Evolutionary conservation across 2,113 vertebrate genomes (phyloP).

Genomic region (Odobenus rosmarus): DNA sequence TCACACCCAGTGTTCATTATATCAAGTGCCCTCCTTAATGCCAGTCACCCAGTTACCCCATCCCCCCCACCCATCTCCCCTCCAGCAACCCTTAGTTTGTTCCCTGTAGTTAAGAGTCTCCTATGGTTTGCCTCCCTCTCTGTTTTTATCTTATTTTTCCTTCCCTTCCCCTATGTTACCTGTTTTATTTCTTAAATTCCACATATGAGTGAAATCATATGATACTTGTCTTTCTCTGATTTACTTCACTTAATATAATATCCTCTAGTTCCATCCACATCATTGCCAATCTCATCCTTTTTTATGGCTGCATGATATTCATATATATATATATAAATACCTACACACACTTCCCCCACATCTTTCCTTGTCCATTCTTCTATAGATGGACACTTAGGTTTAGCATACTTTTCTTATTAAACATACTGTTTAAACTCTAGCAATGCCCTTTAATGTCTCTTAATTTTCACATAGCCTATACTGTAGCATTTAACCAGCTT

Average conservation of each 20-base stretch:
- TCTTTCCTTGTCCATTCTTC: background rate
- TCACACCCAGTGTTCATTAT: background rate
- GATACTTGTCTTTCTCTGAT: background rate
- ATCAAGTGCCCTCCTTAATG: background rate
- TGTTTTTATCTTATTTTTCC: background rate
- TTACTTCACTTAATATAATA: background rate
- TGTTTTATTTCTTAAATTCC: background rate
- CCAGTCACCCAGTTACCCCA: background rate
- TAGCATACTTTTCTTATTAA: slow-evolving; percentile 28
- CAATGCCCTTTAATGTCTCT: slow-evolving; percentile 14
- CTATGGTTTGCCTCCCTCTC: background rate
- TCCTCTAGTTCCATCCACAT: background rate
- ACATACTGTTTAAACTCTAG: slow-evolving; percentile 24
- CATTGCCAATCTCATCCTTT: background rate
- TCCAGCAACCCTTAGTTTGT: background rate
- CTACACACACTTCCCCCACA: background rate
- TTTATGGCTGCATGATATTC: background rate
- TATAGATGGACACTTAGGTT: background rate
- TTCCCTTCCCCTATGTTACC: background rate
- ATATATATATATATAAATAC: no score
- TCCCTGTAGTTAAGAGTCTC: background rate
- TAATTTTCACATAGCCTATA: background rate
- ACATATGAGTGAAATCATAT: background rate
- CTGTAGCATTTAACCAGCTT: slow-evolving; percentile 38
- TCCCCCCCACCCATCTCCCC: no score